A percentile compares a stretch with the other conserved stretches of the same genome.
phyloP scores from a whole-genome alignment of 1,140 invertebrate species.

The Dufourea novaeangliae region DNA sequence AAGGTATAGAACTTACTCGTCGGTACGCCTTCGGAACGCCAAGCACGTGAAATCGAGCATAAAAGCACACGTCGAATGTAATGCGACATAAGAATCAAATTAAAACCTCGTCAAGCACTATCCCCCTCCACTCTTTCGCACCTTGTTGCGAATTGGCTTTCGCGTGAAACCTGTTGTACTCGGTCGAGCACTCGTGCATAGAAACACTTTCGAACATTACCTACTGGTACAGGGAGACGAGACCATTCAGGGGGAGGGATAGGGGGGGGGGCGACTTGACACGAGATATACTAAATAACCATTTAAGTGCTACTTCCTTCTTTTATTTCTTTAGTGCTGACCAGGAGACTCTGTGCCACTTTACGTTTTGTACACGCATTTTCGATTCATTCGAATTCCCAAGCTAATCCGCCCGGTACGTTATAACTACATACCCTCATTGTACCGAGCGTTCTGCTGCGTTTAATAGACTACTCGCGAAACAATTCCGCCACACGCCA shows the following conservation, averaged over 20 bases:
- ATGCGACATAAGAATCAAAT: constrained; percentile 75
- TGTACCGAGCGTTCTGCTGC: constrained; percentile 49
- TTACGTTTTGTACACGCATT: constrained; percentile 56
- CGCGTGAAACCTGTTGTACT: constrained; percentile 74
- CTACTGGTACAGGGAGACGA: constrained; percentile 57
- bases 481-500: constrained; percentile 61
- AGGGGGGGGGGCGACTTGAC: constrained; percentile 70
- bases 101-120: constrained; percentile 72
- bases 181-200: constrained; percentile 64
- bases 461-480: constrained; percentile 69
- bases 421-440: constrained; percentile 49
- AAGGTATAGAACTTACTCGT: too few species aligned
- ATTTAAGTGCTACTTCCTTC: constrained; percentile 67
- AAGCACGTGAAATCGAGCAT: constrained; percentile 65
- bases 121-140: constrained; percentile 40
- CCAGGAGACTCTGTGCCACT: constrained; percentile 39
- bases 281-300: constrained; percentile 74
- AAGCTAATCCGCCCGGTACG: constrained; percentile 53
- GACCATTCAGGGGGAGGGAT: constrained; percentile 63
- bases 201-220: constrained; percentile 76
- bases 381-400: constrained; percentile 69
- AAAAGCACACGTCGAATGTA: constrained; percentile 66
- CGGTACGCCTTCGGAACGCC: constrained; percentile 15
- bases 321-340: constrained; percentile 21
- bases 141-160: constrained; percentile 72